Evolutionary conservation across 2,113 vertebrate species (phyloP).

Genomic region (Cephalopterus ornatus): DNA sequence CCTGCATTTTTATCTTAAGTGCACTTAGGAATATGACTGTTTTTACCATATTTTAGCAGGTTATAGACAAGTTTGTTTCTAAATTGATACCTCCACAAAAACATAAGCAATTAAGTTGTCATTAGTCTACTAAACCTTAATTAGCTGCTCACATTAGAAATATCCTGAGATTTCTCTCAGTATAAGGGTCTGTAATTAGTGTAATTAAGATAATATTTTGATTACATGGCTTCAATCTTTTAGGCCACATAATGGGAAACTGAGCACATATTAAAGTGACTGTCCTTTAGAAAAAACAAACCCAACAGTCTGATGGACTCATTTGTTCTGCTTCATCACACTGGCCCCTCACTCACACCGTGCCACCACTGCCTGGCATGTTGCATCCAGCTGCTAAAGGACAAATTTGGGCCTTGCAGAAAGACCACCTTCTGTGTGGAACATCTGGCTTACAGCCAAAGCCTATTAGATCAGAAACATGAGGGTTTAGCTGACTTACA

Average conservation of each 20-base stretch:
- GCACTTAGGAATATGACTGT: neutral
- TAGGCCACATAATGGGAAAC: slow-evolving; percentile 24
- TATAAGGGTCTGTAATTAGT: slow-evolving; percentile 55
- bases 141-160: slow-evolving; percentile 56
- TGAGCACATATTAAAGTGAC: slow-evolving; percentile 3
- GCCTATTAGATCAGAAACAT: neutral
- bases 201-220: slow-evolving; percentile 67
- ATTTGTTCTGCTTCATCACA: neutral
- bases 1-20: neutral
- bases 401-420: neutral
- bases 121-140: slow-evolving; percentile 55
- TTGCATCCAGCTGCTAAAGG: neutral
- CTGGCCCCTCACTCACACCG: neutral
- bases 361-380: neutral
- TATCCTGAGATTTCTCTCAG: slow-evolving; percentile 38
- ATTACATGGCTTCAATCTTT: slow-evolving; percentile 50
- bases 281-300: neutral
- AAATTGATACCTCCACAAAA: slow-evolving; percentile 45
- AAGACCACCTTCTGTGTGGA: neutral
- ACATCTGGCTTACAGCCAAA: neutral
- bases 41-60: neutral
- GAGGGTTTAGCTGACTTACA: neutral
- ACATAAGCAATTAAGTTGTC: slow-evolving; percentile 24
- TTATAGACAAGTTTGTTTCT: neutral
- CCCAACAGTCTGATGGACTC: neutral